Conservation (phyloP, 2,113 vertebrate genomes). For the Eptesicus fuscus region DNA sequence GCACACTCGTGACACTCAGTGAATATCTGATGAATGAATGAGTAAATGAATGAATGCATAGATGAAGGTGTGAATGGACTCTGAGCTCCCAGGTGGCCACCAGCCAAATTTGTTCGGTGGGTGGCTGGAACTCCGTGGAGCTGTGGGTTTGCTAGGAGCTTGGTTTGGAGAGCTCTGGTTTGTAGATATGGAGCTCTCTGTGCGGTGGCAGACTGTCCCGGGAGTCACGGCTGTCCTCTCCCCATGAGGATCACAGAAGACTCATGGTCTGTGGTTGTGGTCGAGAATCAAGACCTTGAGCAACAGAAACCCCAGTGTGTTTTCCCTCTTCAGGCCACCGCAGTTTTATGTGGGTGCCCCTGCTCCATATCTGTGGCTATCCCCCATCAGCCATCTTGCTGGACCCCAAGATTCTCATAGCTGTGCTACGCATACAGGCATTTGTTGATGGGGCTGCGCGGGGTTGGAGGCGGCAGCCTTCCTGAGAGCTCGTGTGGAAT, state of each 20-base stretch:
- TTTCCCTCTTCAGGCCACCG: neutral
- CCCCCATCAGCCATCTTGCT: neutral
- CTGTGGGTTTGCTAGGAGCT: neutral
- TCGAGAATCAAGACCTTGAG: neutral
- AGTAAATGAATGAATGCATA: neutral
- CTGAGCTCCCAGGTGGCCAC: neutral
- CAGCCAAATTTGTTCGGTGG: accelerated
- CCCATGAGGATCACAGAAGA: neutral
- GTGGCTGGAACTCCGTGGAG: neutral
- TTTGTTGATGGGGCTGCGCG: accelerated
- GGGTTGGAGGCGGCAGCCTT: neutral
- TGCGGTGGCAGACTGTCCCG: neutral
- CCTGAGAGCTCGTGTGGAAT: neutral
- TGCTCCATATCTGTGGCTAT: neutral
- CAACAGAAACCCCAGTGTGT: neutral
- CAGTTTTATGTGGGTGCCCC: neutral
- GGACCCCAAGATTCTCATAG: neutral
- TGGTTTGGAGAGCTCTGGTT: neutral
- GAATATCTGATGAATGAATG: neutral
- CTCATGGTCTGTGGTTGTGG: accelerated
- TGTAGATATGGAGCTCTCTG: neutral
- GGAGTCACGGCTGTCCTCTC: neutral
- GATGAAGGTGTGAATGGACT: neutral
- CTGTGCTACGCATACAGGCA: neutral
- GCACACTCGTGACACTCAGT: accelerated